A percentile compares a stretch with the other conserved stretches of the same genome.
Evolutionary conservation across 1,140 invertebrate genomes (phyloP).

Genomic region (Orius insidiosus): DNA sequence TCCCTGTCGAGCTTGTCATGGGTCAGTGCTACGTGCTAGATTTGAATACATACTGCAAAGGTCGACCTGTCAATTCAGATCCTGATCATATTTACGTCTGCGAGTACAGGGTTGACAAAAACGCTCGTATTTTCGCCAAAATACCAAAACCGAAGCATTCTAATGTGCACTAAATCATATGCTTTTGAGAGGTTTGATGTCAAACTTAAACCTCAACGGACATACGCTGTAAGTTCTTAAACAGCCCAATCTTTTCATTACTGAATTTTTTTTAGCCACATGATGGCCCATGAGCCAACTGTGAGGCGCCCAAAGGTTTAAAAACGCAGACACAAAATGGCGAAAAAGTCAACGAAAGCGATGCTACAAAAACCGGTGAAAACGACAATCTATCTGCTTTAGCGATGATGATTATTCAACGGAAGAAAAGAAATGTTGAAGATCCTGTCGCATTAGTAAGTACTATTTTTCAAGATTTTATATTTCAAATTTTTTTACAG

Average conservation of each 20-base stretch:
- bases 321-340: too few species aligned
- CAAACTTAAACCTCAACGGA: slow-evolving; percentile 66
- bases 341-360: too few species aligned
- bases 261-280: not conserved
- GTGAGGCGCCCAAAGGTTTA: too few species aligned
- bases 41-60: slow-evolving; percentile 68
- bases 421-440: not conserved
- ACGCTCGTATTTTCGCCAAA: slow-evolving; percentile 75
- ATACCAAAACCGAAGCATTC: slow-evolving; percentile 37
- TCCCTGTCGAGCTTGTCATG: slow-evolving; percentile 85
- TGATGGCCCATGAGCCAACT: too few species aligned
- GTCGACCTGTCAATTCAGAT: slow-evolving; percentile 65
- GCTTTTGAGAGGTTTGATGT: slow-evolving; percentile 77
- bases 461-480: not conserved
- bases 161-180: slow-evolving; percentile 76
- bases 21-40: slow-evolving; percentile 92
- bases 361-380: too few species aligned
- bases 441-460: not conserved
- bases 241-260: not conserved
- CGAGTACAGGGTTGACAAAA: slow-evolving; percentile 88
- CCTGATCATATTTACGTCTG: slow-evolving; percentile 91
- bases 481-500: slow-evolving; percentile 12
- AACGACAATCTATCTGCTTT: too few species aligned
- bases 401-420: too few species aligned
- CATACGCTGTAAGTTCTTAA: slow-evolving; percentile 55